These are phyloP conservation scores for Pseudomugil tenellus DNA, from an alignment of 2,797 vertebrate genomes.

Conservation along the genomic window DNA sequence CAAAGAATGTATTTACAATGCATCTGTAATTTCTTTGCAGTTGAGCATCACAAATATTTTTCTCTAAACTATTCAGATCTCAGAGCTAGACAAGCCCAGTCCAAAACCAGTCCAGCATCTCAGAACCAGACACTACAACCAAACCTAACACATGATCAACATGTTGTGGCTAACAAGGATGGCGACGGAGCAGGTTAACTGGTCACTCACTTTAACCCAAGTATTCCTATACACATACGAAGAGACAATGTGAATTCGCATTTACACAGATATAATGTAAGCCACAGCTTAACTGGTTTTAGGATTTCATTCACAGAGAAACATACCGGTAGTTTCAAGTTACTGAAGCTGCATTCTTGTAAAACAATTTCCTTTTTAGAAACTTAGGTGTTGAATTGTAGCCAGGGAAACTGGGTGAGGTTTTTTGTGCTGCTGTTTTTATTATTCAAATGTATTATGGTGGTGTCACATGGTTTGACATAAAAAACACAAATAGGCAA, in stretches of 20 bases:
- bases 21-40: neutral
- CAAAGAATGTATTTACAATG: neutral
- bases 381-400: neutral
- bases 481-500: neutral
- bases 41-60: neutral
- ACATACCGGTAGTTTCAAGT: neutral
- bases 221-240: neutral
- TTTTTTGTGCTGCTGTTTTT: neutral
- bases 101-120: neutral
- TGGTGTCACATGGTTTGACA: neutral
- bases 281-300: neutral
- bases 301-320: neutral
- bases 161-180: neutral
- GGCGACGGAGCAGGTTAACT: neutral
- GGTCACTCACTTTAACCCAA: neutral
- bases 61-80: neutral
- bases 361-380: neutral
- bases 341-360: neutral
- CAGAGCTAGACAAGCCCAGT: neutral
- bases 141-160: neutral
- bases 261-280: neutral
- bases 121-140: neutral
- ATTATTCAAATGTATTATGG: neutral
- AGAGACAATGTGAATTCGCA: neutral
- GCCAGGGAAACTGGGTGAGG: neutral